Evolutionary conservation across 2,888 invertebrate species (phyloP).

Genomic region (Stratiomys singularior): DNA sequence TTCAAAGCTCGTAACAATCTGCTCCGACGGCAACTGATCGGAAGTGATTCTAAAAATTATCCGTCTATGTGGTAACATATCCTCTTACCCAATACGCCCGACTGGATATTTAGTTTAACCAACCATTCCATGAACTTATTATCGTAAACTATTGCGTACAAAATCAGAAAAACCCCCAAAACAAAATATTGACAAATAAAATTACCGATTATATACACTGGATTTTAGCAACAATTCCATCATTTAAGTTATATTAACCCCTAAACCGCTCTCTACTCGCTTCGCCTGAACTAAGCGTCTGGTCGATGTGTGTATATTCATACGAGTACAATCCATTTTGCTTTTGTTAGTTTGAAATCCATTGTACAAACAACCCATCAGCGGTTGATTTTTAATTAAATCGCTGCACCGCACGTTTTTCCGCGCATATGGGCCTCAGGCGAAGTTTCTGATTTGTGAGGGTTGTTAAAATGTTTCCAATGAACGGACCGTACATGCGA

Average conservation of each 20-base stretch:
- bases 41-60: too few relatives aligned
- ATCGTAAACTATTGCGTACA: not conserved
- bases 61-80: too few relatives aligned
- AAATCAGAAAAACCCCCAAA: constrained; percentile 1
- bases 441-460: constrained; percentile 35
- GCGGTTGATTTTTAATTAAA: constrained; percentile 67
- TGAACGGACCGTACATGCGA: not conserved
- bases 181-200: constrained; percentile 42
- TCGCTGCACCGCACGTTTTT: constrained; percentile 33
- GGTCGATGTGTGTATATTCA: not conserved
- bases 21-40: too few relatives aligned
- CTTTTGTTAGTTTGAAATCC: constrained; percentile 62
- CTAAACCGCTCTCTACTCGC: too few relatives aligned
- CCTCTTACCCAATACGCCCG: too few relatives aligned
- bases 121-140: not conserved
- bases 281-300: too few relatives aligned
- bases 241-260: constrained; percentile 37
- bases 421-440: constrained; percentile 20
- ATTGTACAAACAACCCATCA: constrained; percentile 65
- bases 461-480: constrained; percentile 40
- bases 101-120: too few relatives aligned
- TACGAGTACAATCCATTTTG: constrained; percentile 32
- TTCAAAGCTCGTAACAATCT: too few relatives aligned
- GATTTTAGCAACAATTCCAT: constrained; percentile 40
- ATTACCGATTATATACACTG: constrained; percentile 39